Evolutionary conservation across 1,140 invertebrate genomes (phyloP), one percentile per base, ranked within the genome.

Genomic region (Papilio dardanus): DNA sequence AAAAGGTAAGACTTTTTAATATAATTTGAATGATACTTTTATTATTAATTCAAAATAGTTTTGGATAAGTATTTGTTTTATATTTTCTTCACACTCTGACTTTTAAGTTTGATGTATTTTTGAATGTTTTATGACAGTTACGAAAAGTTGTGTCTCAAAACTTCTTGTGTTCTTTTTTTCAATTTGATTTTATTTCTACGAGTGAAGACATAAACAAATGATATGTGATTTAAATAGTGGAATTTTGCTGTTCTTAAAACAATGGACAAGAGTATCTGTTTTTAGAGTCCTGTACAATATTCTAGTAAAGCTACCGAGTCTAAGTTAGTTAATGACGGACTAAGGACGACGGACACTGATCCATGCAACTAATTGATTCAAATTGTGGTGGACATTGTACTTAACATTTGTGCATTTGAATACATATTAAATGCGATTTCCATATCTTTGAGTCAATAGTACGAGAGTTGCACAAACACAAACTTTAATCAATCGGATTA

Each of bases 351-450:
- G n/a, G n/a, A 24, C 2, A 24, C 50, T 24, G 50, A 14, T 24
- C 46, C 40, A 46, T 16, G 3, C 10, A 58, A 58, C 54, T 58
- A 30, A 58, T 58, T 14, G 1, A 24, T 28, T 28, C 21, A 14
- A 58, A 58, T 58, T 58, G 24, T 58, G 50, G 10, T 24, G 19
- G 19, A 8, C 50, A 21, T 54, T 24, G 19, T 54, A 24, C 24
- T 54, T 58, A 28, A 58, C 2, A 58, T 24, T 58, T 58, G 54
- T 58, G 54, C 21, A 30, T 58, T 58, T 58, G 21, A 58, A 58
- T 10, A 28, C 21, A 24, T 28, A 58, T 58, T 58, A 28, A 58
- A 58, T 58, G 2, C 8, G 54, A 58, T 58, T 28, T 58, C 54
- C 21, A 28, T 58, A 58, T 14, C 54, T 28, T 28, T 14, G 21